Base-by-base conservation (phyloP, 2,888 invertebrate species). In the Microctonus aethiopoides region DNA sequence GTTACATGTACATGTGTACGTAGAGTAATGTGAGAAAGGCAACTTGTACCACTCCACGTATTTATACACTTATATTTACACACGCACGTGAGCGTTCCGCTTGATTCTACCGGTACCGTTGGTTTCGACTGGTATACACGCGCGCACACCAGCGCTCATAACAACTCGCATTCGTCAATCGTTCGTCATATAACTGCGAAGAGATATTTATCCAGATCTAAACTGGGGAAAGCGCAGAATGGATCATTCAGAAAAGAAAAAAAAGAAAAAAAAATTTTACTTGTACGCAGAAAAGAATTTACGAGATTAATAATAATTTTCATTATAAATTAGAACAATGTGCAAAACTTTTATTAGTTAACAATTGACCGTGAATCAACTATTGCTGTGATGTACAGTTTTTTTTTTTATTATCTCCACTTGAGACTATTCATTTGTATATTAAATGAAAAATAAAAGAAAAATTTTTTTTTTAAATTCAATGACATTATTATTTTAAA, bases 61-160 rank as follows among this genome's bases (percentile, higher is more conserved):
- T 46, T 46, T 46, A 46, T n/a, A 41, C 46, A 59, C 60, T 46
- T 51, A 59, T 60, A 67, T 67, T 67, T 67, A 67, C 67, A 67
- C 67, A 67, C 67, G 51, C 56, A 61, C 62, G 72, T 69, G 63
- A 16, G 46, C 68, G 63, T 72, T 72, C 69, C 69, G 67, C 59
- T 60, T 69, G 68, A 69, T 69, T 72, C 63, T 69, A 67, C 69
- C 32, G 32, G 69, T 69, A 64, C 69, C 69, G 69, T 69, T 69
- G 59, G n/a, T 36, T 52, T 36, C 60, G 65, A 57, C 54, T 54
- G 54, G 54, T 24, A 26, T 24, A 26, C 54, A 5, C 54, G 26
- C 54, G 26, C 54, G n/a, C 24, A 11, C 22, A 54, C 24, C 5
- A 24, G 9, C 20, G 24, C 13, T 54, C 22, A 54, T 24, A 29